Evolutionary conservation across 2,888 invertebrate species (phyloP).

Genomic region (Drosophila nigricruria): DNA sequence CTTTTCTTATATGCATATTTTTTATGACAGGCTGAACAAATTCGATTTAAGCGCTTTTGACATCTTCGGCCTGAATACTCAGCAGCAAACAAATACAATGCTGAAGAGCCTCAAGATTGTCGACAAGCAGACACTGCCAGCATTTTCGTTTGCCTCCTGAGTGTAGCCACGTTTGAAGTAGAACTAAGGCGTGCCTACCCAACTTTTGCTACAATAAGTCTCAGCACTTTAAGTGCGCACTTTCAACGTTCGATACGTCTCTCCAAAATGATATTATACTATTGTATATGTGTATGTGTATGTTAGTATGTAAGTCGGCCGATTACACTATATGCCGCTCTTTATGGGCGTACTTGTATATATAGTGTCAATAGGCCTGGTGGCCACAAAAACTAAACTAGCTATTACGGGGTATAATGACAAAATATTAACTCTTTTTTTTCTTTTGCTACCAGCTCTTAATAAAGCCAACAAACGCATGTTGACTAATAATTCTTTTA

Average conservation of each 20-base stretch:
- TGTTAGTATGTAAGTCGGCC: slow-evolving; percentile 14
- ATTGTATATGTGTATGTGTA: slow-evolving; percentile 25
- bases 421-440: slow-evolving; percentile 15
- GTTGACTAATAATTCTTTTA: neutral
- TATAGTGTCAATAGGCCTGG: slow-evolving; percentile 6
- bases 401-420: slow-evolving; percentile 23
- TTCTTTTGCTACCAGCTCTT: slow-evolving; percentile 25
- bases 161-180: slow-evolving; percentile 17
- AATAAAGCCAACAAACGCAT: slow-evolving; percentile 32
- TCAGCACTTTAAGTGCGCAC: slow-evolving; percentile 52
- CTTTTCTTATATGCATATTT: neutral
- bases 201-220: slow-evolving; percentile 27
- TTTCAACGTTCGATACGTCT: slow-evolving; percentile 42
- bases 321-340: neutral
- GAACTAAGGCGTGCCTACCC: slow-evolving; percentile 40
- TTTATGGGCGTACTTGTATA: neutral
- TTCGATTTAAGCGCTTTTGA: slow-evolving; percentile 88
- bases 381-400: slow-evolving; percentile 12
- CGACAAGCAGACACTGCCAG: slow-evolving; percentile 61
- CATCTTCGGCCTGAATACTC: slow-evolving; percentile 87
- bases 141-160: slow-evolving; percentile 72
- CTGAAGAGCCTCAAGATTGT: slow-evolving; percentile 78
- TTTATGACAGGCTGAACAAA: slow-evolving; percentile 86
- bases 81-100: slow-evolving; percentile 85
- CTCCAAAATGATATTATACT: slow-evolving; percentile 13